Base-by-base conservation (phyloP, 2,888 invertebrate genomes). In the Eudasyphora cyanicolor region DNA sequence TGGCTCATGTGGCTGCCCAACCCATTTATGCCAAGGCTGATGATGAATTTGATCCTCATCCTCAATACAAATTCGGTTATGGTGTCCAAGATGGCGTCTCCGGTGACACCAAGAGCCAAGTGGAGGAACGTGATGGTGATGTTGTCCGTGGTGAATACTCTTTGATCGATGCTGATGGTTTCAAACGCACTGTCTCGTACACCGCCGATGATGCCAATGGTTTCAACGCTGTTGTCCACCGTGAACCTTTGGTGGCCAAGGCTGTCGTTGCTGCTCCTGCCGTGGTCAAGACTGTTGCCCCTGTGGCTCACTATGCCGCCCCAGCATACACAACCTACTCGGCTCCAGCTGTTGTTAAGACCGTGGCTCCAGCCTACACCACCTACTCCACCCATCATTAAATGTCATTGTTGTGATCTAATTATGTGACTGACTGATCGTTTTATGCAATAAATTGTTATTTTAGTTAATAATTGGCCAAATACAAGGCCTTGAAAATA, bases 121-220 rank as follows among this genome's bases (percentile, higher is more conserved):
- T 88, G 21, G 92, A 92, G 86, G 86, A 88, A 19, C 90, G 92
- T 38, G 90, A 91, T 64, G 92, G 92, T 42, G 92, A 92, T 87
- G 89, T 91, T 42, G 92, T 92, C 8, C 90, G 90, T 78, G 92
- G 92, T 57, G 91, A 92, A 87, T 92, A 92, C 87, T 91, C 92
- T 0, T 81, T 92, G 79, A 87, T 89, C 42, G 92, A 92, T 87
- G 89, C 92, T 79, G 92, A 92, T 88, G 92, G 92, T 45, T 89
- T 88, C 85, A 89, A 90, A 79, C 89, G 92, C 64, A 91, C 88
- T 17, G 92, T 92, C 14, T 90, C 91, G 79, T 92, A 92, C 85
- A 90, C 91, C 3, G 92, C 92, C 21, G 92, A 92, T 86, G 88
- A 90, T n/a, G 87, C 90, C 4, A 90, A 91, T 76, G 92, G 92